A percentile compares a stretch with the other conserved stretches of the same genome.
These are phyloP conservation scores for Capricornis sumatraensis DNA, from an alignment of 2,113 vertebrate genomes.

Conservation along the genomic window DNA sequence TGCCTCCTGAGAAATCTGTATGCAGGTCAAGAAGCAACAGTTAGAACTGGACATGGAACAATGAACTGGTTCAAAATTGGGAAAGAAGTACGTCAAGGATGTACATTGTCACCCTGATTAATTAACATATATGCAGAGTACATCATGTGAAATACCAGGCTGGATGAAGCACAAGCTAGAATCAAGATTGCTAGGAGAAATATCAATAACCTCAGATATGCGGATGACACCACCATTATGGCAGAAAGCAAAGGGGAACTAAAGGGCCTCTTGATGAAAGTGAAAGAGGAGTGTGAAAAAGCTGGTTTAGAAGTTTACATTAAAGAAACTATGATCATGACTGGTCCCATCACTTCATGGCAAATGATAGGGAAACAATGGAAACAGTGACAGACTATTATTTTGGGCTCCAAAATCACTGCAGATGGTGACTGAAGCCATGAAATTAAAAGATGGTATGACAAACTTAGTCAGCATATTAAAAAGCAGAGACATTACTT, in stretches of 20 bases:
- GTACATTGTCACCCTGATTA: not conserved
- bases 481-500: not conserved
- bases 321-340: not conserved
- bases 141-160: not conserved
- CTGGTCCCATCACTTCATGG: not conserved
- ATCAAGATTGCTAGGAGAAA: not conserved
- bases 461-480: not conserved
- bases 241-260: not conserved
- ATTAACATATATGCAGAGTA: not conserved
- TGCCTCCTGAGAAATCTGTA: not conserved
- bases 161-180: not conserved
- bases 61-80: not conserved
- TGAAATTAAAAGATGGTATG: not conserved
- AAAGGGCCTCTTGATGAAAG: not conserved
- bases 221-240: not conserved
- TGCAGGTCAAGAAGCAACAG: not conserved
- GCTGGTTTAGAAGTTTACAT: not conserved
- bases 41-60: not conserved
- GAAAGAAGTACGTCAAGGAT: not conserved
- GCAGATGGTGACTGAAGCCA: not conserved
- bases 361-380: not conserved
- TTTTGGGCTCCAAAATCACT: not conserved
- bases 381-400: not conserved
- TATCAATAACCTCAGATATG: not conserved
- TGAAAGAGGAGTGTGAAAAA: not conserved